Percentiles rank a stretch among this genome's conserved stretches.
Conservation (phyloP, 2,113 vertebrate genomes). For the Phoenicopterus ruber region DNA sequence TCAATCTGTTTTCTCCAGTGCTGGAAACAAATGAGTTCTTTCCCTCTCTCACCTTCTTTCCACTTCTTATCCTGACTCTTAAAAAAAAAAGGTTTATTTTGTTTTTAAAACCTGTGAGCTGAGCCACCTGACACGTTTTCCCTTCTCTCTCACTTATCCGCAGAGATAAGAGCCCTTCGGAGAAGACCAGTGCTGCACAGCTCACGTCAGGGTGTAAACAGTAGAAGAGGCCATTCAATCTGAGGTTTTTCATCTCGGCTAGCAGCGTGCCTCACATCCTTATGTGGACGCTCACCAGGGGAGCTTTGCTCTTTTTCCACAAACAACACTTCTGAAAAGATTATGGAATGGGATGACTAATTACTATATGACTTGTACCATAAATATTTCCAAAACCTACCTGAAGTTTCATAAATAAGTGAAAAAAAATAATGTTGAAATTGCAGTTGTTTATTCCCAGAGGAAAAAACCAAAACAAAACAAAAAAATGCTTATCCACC, state of each 20-base stretch:
- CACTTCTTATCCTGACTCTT: neutral
- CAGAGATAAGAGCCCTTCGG: neutral
- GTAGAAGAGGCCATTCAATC: neutral
- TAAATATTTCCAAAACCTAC: neutral
- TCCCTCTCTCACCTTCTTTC: neutral
- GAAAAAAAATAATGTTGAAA: neutral
- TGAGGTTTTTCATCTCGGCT: neutral
- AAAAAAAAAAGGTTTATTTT: neutral
- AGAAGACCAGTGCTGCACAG: neutral
- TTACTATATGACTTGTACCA: neutral
- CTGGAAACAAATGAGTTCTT: neutral
- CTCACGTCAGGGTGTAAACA: neutral
- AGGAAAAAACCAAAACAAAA: neutral
- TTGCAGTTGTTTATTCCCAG: neutral
- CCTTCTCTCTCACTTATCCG: neutral
- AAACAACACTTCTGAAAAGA: neutral
- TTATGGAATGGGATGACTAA: neutral
- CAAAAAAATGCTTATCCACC: neutral
- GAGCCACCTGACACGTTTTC: neutral
- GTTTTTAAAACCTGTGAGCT: neutral
- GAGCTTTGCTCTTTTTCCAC: neutral
- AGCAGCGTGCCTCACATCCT: neutral
- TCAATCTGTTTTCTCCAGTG: neutral
- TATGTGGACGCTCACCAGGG: neutral
- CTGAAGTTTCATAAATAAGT: neutral